Base-by-base conservation (phyloP, 2,888 invertebrate genomes). In the Aspidiotus destructor region DNA sequence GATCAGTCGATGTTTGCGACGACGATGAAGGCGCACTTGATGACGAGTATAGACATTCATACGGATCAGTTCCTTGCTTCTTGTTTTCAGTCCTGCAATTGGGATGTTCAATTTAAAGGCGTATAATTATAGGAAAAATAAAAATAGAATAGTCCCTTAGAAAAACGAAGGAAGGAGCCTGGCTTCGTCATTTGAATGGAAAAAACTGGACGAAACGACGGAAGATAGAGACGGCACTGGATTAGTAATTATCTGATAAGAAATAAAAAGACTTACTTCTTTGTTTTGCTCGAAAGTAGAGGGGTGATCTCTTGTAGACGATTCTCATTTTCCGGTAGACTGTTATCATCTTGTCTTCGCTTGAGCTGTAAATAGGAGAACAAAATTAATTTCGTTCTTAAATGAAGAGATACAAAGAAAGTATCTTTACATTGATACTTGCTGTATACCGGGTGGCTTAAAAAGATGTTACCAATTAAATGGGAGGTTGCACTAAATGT, bases 11-110 rank as follows among this genome's bases (percentile, higher is more conserved):
- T 15, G 48, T 55, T 13, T 54, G 48, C 17, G 72, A 72, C 54
- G 71, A 71, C 15, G 73, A 70, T 11, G 72, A 72, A 55, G 72
- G 70, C 44, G 72, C 71, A 41, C 65, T 58, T 16, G 64, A 70
- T 16, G 70, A 64, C 13, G 62, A 41, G 28, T 1, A 28, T 58
- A 70, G 62, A 44, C 68, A 63, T n/a, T 60, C 60, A 48, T 58
- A 71, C 69, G 71, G 62, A 57, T 71, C 72, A 57, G 53, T 70
- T 63, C 41, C 40, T 42, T 48, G 8, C n/a, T 44, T 62, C 48
- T 61, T 54, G 16, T 41, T 62, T 28, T 55, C 68, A 68, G 68
- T 68, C 62, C 61, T 62, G 16, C 11, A 13, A 54, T 48, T 5
- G 5, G 28, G 28, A 28, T 28, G 5, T 28, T 5, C 28, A 28